A percentile compares a stretch with the other conserved stretches of the same genome.
Conservation (phyloP, 2,113 vertebrate species). For the Chiloscyllium plagiosum region DNA sequence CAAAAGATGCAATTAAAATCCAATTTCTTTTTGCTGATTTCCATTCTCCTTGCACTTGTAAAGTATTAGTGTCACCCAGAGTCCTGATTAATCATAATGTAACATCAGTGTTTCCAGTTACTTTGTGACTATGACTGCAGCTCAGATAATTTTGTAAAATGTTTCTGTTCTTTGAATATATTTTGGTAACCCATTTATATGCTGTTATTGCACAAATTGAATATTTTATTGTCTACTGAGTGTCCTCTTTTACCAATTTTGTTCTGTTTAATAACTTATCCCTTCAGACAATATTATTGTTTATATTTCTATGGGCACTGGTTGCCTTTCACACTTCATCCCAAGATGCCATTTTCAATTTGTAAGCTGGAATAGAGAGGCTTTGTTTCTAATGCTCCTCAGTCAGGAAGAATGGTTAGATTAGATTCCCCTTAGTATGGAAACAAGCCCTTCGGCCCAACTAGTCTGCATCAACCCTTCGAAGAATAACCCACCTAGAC, state of each 20-base stretch:
- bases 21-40: slow-evolving; percentile 4
- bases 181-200: not conserved
- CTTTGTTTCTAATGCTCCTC: not conserved
- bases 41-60: not conserved
- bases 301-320: not conserved
- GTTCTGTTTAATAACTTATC: not conserved
- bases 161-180: not conserved
- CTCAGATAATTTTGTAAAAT: not conserved
- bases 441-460: too few species aligned
- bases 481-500: too few species aligned
- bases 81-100: slow-evolving; percentile 8
- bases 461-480: too few species aligned
- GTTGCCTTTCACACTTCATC: not conserved
- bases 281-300: not conserved
- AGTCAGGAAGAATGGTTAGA: not conserved
- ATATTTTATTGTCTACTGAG: not conserved
- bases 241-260: not conserved
- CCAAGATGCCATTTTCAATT: not conserved
- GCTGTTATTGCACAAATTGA: not conserved
- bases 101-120: not conserved
- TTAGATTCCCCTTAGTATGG: too few species aligned
- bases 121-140: not conserved
- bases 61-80: not conserved
- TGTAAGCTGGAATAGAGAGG: not conserved
- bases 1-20: slow-evolving; percentile 29